A percentile compares a stretch with the other conserved stretches of the same genome.
Evolutionary conservation across 2,888 invertebrate genomes (phyloP).

Genomic region (Slavum lentiscoides): DNA sequence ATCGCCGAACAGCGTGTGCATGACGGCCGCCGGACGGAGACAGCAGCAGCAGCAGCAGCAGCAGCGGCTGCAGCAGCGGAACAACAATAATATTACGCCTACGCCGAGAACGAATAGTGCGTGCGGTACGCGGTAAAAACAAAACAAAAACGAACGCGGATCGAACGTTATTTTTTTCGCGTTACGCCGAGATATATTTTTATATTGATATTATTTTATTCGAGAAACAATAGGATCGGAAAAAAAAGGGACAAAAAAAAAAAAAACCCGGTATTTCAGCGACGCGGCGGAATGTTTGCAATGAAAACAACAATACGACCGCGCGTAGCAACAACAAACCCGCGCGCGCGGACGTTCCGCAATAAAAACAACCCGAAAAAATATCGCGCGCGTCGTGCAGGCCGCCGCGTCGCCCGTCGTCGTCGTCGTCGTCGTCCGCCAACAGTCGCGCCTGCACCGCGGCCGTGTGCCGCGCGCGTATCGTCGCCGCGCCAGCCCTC

Average conservation of each 20-base stretch:
- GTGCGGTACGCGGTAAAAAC: background rate
- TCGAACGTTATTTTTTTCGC: too few relatives aligned
- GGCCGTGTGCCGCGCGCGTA: background rate
- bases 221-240: too few relatives aligned
- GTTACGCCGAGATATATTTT: too few relatives aligned
- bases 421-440: too few relatives aligned
- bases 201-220: too few relatives aligned
- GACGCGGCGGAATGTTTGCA: constrained; percentile 20
- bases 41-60: background rate
- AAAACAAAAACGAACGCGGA: background rate
- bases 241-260: too few relatives aligned
- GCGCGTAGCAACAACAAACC: constrained; percentile 33
- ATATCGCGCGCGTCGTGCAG: constrained; percentile 4
- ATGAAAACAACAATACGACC: constrained; percentile 28
- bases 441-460: background rate
- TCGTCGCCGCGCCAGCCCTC: background rate
- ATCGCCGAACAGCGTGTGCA: constrained; percentile 91
- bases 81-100: too few relatives aligned
- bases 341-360: constrained; percentile 35
- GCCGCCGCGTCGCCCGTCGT: constrained; percentile 1
- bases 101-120: too few relatives aligned
- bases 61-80: too few relatives aligned
- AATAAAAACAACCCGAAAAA: constrained; percentile 46
- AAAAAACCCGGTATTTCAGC: constrained; percentile 1
- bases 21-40: constrained; percentile 56